Evolutionary conservation across 2,888 invertebrate species (phyloP), one percentile per base, ranked within the genome.

Genomic region (Agrotis clavis): DNA sequence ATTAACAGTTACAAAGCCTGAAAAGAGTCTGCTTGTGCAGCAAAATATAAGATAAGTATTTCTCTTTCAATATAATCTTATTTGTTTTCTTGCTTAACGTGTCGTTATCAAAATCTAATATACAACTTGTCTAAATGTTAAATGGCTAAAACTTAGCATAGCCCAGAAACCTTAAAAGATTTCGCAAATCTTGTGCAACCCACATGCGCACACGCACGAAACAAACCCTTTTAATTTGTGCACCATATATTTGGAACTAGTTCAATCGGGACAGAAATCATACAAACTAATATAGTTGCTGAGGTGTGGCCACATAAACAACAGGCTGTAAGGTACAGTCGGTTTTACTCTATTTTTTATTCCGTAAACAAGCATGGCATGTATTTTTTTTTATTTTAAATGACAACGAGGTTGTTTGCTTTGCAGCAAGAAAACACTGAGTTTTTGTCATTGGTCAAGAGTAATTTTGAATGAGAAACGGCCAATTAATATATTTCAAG

Each of bases 291-390:
- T 74, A 62, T 71, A 67, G 67, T 74, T 61, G 67, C 61, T 51
- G 51, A 77, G 51, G 73, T 74, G 77, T 67, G 70, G 69, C 19
- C 11, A 67, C 65, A 67, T 54, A 71, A 59, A 77, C 84, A 71
- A 81, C 76, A 16, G 30, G 45, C 48, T 48, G 2, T 18, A 19
- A 21, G 19, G 19, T 72, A 72, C 14, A 60, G 30, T 35, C 7
- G 25, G 5, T 35, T 11, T 71, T 25, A 18, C 1, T 47, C 2
- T 19, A 78, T 2, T 21, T 11, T 14, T 35, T 14, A 47, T 1
- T 77, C 13, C 0, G 21, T 47, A 71, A 73, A 59, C 7, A 70
- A 59, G 19, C n/a, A 45, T n/a, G 5, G 18, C 4, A 48, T 2
- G 6, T 16, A 18, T 25, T 25, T 16, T 18, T 6, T 18, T 18